phyloP scores from a whole-genome alignment of 2,888 invertebrate genomes.

The Drosophila paracracens region DNA sequence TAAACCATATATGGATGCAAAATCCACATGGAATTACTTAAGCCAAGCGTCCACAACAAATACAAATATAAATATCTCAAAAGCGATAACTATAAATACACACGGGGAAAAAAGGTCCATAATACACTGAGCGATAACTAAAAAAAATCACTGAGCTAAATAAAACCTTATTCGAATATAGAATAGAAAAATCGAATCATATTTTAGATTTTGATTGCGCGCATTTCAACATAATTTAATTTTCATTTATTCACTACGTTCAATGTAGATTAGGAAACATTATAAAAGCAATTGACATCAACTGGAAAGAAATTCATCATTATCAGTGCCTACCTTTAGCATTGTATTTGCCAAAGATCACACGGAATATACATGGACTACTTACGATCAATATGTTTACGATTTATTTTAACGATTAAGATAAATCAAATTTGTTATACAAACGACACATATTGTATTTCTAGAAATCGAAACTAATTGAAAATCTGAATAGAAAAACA shows the following conservation, averaged over 20 bases:
- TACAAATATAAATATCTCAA: constrained; percentile 8
- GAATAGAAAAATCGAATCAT: too few species aligned
- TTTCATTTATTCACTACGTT: background rate
- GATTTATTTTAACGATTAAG: background rate
- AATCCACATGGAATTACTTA: constrained; percentile 3
- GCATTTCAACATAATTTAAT: background rate
- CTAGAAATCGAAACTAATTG: background rate
- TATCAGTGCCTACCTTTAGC: constrained; percentile 14
- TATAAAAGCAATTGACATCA: constrained; percentile 6
- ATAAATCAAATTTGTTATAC: background rate
- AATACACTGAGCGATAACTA: background rate
- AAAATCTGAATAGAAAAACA: background rate
- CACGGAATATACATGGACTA: background rate
- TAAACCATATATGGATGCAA: background rate
- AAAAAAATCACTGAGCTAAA: background rate
- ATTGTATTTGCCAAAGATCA: background rate
- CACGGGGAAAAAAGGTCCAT: background rate
- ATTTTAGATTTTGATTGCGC: background rate
- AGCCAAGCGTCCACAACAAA: constrained; percentile 8
- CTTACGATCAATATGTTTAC: background rate
- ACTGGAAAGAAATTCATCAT: constrained; percentile 7
- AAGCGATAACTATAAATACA: background rate
- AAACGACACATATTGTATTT: background rate
- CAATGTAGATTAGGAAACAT: constrained; percentile 1
- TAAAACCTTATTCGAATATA: too few species aligned